Percentiles rank a stretch among this genome's conserved stretches.
phyloP scores from a whole-genome alignment of 2,113 vertebrate genomes.

The Romanogobio albipinnatus region DNA sequence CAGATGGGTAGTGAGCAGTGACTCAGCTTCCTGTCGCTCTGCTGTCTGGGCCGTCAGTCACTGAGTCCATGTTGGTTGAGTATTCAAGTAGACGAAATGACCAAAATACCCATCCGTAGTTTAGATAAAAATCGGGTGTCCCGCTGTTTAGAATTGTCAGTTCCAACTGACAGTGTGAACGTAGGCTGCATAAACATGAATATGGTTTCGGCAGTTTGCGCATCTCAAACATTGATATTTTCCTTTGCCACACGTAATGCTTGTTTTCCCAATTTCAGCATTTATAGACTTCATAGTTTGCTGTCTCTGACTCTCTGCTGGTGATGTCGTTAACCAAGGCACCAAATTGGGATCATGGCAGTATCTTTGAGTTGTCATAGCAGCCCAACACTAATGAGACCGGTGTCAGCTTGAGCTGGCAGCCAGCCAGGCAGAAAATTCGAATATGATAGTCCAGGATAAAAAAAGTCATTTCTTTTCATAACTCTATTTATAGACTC shows the following conservation, averaged over 20 bases:
- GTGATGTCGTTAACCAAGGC: conserved; percentile 10
- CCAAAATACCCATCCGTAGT: neutral
- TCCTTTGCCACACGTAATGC: neutral
- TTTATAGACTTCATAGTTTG: neutral
- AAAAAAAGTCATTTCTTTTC: conserved; percentile 17
- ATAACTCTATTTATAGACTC: neutral
- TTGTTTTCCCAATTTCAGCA: neutral
- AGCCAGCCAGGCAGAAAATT: conserved; percentile 26
- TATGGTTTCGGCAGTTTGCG: neutral
- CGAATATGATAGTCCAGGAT: neutral
- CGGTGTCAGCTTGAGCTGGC: conserved; percentile 27
- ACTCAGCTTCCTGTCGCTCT: conserved; percentile 26
- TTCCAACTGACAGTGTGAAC: neutral
- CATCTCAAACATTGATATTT: neutral
- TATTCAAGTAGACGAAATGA: neutral
- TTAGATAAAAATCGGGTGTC: neutral
- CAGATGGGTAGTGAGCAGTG: conserved; percentile 45
- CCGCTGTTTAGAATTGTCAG: neutral
- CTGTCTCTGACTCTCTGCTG: neutral
- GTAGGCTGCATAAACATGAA: neutral
- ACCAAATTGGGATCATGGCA: conserved; percentile 4
- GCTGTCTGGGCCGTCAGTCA: neutral
- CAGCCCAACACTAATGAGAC: conserved; percentile 30
- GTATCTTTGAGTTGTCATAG: conserved; percentile 38
- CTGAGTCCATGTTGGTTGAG: neutral